Conservation (phyloP, 2,797 vertebrate genomes). For the Danio kyathit region DNA sequence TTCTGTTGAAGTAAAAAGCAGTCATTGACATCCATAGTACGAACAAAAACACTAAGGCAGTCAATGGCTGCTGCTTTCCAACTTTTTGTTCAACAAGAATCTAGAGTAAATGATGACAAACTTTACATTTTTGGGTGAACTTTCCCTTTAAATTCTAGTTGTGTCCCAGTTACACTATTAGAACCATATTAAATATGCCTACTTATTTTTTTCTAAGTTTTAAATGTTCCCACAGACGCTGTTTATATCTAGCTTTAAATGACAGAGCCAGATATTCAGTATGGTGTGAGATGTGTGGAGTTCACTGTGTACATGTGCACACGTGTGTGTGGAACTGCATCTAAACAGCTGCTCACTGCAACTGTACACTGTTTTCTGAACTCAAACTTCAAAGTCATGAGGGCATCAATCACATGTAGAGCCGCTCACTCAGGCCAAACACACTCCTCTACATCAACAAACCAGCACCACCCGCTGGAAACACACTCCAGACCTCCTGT, state of each 20-base stretch:
- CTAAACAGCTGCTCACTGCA: conserved; percentile 58
- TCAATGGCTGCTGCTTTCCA: too few relatives aligned
- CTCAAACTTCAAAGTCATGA: conserved; percentile 69
- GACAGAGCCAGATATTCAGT: not conserved
- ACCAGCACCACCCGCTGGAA: conserved; percentile 46
- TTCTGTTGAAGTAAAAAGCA: too few relatives aligned
- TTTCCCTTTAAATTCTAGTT: not conserved
- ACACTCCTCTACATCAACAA: conserved; percentile 56
- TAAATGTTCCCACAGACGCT: not conserved
- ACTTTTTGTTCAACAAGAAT: too few relatives aligned
- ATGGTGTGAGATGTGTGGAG: not conserved
- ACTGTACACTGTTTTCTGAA: conserved; percentile 70
- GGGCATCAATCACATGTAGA: conserved; percentile 67
- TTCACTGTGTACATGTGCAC: conserved; percentile 1
- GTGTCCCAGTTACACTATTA: not conserved
- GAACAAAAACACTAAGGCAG: too few relatives aligned
- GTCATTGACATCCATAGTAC: too few relatives aligned
- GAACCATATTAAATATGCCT: not conserved
- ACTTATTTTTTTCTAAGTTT: not conserved
- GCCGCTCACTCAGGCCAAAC: conserved; percentile 56
- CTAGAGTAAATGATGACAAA: too few relatives aligned
- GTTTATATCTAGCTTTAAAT: not conserved
- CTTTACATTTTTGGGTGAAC: too few relatives aligned
- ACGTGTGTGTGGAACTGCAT: conserved; percentile 37
- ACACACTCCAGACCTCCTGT: conserved; percentile 58